Base-by-base conservation (phyloP, 2,888 invertebrate species). In the Hesperia comma region DNA sequence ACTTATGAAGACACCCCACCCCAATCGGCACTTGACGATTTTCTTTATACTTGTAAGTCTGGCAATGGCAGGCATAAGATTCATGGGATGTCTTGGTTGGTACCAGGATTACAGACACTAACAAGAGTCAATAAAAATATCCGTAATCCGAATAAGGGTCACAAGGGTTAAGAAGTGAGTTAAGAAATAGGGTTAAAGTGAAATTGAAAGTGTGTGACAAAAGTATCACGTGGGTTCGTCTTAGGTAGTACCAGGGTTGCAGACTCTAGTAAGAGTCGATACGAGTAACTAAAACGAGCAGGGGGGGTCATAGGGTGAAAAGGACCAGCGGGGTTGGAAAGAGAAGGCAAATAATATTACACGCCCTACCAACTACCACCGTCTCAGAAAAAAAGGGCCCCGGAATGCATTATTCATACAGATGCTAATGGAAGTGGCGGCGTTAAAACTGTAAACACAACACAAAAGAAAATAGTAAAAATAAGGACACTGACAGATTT, bases 371-470 rank as follows among this genome's bases (percentile, higher is more conserved):
- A 61, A 71, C 69, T 70, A 54, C 61, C 56, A 17, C 56, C 60
- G 55, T 51, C 56, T 21, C 43, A 58, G 33, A 54, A 60, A 63
- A 72, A 69, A 70, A 69, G 69, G 40, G n/a, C n/a, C 58, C 68
- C 71, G 67, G 71, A 73, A 80, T 83, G 78, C 83, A 83, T 85
- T 83, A 85, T 85, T 85, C 82, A 85, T 85, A 77, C 74, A 71
- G 73, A 80, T 78, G 78, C 79, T 82, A 82, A 85, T 84, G 79
- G 78, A 79, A 82, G 82, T 78, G 79, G 77, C 75, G 32, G 40
- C 62, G 49, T 68, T 58, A 43, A 61, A 63, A 60, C 57, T 60
- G 55, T 26, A 61, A 68, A 61, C 63, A 63, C 40, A 63, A 58
- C 54, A 46, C 15, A 49, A 49, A 49, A 49, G 49, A 49, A 49